Base-by-base conservation (phyloP, 2,888 invertebrate species). In the Acleris laterana region DNA sequence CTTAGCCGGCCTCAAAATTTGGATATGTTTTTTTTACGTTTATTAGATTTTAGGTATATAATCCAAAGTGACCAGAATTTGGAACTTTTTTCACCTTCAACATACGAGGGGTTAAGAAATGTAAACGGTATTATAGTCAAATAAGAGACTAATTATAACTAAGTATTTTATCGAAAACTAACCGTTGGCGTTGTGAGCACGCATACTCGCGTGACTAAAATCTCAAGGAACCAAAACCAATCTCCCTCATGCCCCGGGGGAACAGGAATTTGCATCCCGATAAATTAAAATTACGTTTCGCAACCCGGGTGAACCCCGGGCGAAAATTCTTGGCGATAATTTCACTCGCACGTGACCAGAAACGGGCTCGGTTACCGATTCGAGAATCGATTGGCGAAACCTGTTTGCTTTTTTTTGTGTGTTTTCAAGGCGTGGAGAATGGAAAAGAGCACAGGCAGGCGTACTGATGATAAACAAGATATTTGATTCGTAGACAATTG, bases 231-330 rank as follows among this genome's bases (percentile, higher is more conserved):
- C 63, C 61, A 62, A 62, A 66, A 66, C 57, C 66, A 66, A 66
- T 66, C 66, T 62, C 28, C 16, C 68, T 70, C 70, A 65, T 65
- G 57, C 63, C 62, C 65, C 49, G 32, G 49, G 25, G 68, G 55
- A 55, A 22, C 51, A 22, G 56, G 62, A 73, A 77, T 78, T 77
- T 71, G 65, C 76, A 74, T 71, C 70, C 71, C 71, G 73, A 77
- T 80, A 76, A 78, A 77, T 81, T 77, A 79, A 72, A 69, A 71
- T 63, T 71, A 64, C 69, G 73, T 74, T 77, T 74, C 74, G 74
- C 74, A 78, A 76, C 64, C 69, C 71, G 9, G 17, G 38, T 20
- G 68, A 55, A 68, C 65, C 66, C 50, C 51, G 51, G 61, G 55
- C 57, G 68, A 69, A 67, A 56, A 50, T 69, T 66, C 65, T 56